Evolutionary conservation across 1,140 invertebrate species (phyloP).

Genomic region (Leptinotarsa lineolata): DNA sequence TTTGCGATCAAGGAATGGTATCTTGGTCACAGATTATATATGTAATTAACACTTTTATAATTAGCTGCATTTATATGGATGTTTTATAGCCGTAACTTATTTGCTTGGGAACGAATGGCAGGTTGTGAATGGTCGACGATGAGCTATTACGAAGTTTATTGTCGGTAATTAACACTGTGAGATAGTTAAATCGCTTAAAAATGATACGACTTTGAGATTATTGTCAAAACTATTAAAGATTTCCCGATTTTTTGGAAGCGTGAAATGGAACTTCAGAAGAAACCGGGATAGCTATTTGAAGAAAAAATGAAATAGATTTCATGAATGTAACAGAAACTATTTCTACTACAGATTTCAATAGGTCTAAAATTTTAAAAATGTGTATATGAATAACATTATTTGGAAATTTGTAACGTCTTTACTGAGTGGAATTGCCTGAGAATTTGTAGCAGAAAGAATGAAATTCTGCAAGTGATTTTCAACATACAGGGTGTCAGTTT

Average conservation of each 20-base stretch:
- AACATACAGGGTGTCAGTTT: no score
- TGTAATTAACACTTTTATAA: constrained; percentile 30
- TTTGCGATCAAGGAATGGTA: constrained; percentile 9
- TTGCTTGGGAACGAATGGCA: constrained; percentile 24
- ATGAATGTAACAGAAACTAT: no score
- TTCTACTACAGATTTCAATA: no score
- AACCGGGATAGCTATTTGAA: no score
- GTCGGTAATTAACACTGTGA: constrained; percentile 15
- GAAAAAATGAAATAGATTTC: no score
- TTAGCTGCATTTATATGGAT: constrained; percentile 17
- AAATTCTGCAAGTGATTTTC: no score
- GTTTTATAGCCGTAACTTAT: constrained; percentile 22
- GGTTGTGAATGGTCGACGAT: constrained; percentile 19
- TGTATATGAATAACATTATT: no score
- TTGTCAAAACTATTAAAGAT: constrained; percentile 19
- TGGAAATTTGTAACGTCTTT: no score
- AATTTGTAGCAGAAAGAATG: no score
- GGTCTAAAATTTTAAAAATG: no score
- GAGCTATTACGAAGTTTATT: constrained; percentile 13
- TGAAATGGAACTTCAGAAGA: background rate
- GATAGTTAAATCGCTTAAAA: constrained; percentile 18
- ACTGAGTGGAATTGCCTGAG: no score
- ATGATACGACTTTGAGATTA: constrained; percentile 18
- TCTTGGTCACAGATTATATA: constrained; percentile 21
- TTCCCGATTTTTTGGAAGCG: background rate